Evolutionary conservation across 1,140 invertebrate genomes (phyloP), one percentile per base, ranked within the genome.

Genomic region (Rhyzopertha dominica): DNA sequence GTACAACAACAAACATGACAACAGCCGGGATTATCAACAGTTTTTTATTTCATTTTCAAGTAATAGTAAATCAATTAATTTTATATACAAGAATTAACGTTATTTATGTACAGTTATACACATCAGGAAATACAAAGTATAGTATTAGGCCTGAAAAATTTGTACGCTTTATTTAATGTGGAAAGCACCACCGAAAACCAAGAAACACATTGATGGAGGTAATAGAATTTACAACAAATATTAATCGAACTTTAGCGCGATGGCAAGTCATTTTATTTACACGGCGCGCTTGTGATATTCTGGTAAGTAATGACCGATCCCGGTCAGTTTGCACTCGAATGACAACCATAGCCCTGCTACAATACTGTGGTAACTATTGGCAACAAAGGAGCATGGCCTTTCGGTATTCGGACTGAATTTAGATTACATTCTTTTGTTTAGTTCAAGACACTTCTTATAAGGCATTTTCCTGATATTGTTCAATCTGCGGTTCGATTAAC

Each of bases 381-480:
- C 28, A 18, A 37, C 23, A 28, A 46, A 35, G 39, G 35, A 24
- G 14, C 22, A 30, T 42, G 38, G 39, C 38, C 38, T 42, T 13
- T 18, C 4, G 31, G 10, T 34, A 5, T 37, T 37, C 19, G 25
- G 35, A 19, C 25, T 37, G 3, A 14, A 16, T 35, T 10, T 34
- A 30, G 28, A 30, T 17, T 20, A 10, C 35, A 37, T n/a, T n/a
- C n/a, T n/a, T n/a, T n/a, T n/a, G n/a, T n/a, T n/a, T n/a, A n/a
- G n/a, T 31, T 46, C 35, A 59, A 59, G 57, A 59, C 57, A 59
- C 57, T 53, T 56, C 19, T 35, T 45, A 44, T 59, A 59, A 59
- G 57, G 57, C 57, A 59, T 41, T 28, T 47, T 37, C 31, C 24
- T 26, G 37, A n/a, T n/a, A n/a, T n/a, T n/a, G n/a, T n/a, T n/a